Conservation (phyloP, 2,113 vertebrate species). For the Hymenochirus boettgeri region DNA sequence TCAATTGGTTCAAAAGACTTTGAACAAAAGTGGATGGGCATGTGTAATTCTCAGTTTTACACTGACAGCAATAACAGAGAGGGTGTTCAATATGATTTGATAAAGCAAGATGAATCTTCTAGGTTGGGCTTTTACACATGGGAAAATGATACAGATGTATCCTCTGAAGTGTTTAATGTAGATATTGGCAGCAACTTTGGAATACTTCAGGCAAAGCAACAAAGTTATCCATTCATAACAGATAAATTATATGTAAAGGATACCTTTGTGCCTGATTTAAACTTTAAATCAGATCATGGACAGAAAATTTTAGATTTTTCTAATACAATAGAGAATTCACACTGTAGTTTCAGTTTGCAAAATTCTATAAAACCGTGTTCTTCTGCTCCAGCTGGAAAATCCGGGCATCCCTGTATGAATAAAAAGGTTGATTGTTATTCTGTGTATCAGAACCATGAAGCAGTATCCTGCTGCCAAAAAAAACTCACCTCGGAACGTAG, state of each 20-base stretch:
- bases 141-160: slow-evolving; percentile 57
- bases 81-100: slow-evolving; percentile 60
- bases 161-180: slow-evolving; percentile 52
- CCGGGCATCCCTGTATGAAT: slow-evolving; percentile 61
- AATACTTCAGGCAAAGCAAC: slow-evolving; percentile 63
- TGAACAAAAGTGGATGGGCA: slow-evolving; percentile 56
- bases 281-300: slow-evolving; percentile 63
- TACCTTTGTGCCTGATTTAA: slow-evolving; percentile 58
- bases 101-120: slow-evolving; percentile 57
- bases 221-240: slow-evolving; percentile 54
- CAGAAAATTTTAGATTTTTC: slow-evolving; percentile 58
- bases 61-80: slow-evolving; percentile 57
- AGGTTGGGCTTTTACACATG: slow-evolving; percentile 58
- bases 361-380: slow-evolving; percentile 58
- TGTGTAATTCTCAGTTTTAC: slow-evolving; percentile 56
- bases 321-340: slow-evolving; percentile 59
- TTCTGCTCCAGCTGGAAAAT: slow-evolving; percentile 45
- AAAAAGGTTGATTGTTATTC: slow-evolving; percentile 51
- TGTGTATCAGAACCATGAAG: slow-evolving; percentile 52
- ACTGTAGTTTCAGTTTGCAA: slow-evolving; percentile 52
- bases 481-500: slow-evolving; percentile 52
- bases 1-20: slow-evolving; percentile 57
- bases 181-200: slow-evolving; percentile 59
- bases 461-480: slow-evolving; percentile 57
- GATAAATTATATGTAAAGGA: slow-evolving; percentile 64